Conservation (phyloP, 2,113 vertebrate genomes). For the Mellivora capensis region DNA sequence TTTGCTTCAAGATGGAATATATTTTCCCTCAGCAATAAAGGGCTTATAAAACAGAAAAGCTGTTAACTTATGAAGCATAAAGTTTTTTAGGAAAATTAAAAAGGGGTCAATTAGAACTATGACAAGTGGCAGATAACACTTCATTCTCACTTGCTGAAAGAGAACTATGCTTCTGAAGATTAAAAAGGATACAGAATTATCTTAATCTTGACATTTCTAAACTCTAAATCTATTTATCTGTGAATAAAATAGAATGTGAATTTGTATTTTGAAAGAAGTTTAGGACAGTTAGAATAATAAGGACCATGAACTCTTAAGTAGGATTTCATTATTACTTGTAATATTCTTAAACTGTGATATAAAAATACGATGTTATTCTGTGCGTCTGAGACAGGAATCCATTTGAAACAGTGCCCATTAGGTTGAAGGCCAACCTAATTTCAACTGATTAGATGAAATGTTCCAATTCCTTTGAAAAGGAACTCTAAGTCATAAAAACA, state of each 20-base stretch:
- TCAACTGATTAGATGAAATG: neutral
- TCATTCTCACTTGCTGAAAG: conserved; percentile 32
- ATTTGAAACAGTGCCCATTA: neutral
- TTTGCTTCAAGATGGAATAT: conserved; percentile 7
- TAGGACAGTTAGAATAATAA: neutral
- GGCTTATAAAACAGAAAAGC: neutral
- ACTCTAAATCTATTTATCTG: neutral
- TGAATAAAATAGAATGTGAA: neutral
- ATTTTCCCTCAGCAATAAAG: neutral
- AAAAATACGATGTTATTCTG: conserved; percentile 3
- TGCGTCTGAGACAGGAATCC: neutral
- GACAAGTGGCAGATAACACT: neutral
- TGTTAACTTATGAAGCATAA: neutral
- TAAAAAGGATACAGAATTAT: neutral
- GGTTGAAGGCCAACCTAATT: neutral
- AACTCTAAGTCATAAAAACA: neutral
- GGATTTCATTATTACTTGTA: conserved; percentile 1
- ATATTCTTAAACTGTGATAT: neutral
- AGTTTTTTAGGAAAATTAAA: neutral
- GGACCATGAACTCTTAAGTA: neutral
- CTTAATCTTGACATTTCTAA: conserved; percentile 15
- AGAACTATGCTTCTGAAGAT: neutral
- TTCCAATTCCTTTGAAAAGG: conserved; percentile 9
- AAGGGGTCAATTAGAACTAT: neutral
- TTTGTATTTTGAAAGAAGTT: neutral